Evolutionary conservation across 2,113 vertebrate genomes (phyloP).

Genomic region (Sinocyclocheilus grahami): DNA sequence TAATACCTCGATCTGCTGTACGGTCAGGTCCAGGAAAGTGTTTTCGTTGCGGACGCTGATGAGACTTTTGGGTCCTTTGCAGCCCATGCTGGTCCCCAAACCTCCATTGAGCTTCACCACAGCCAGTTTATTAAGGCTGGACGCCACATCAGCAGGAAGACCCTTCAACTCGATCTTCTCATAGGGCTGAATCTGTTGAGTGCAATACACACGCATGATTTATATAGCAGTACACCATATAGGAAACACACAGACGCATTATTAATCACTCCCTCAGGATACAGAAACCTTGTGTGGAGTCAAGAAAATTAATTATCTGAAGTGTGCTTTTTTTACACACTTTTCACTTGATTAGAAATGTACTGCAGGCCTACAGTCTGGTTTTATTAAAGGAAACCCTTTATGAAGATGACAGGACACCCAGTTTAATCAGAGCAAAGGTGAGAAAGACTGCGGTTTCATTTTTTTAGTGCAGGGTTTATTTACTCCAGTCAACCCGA

Average conservation of each 20-base stretch:
- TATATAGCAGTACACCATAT: neutral
- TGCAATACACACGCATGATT: neutral
- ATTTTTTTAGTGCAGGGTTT: neutral
- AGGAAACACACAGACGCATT: neutral
- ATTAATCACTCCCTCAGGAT: neutral
- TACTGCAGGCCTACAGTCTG: neutral
- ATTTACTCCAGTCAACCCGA: slow-evolving; percentile 26
- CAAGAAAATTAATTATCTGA: neutral
- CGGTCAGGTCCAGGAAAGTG: slow-evolving; percentile 96
- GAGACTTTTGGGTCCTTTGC: slow-evolving; percentile 95
- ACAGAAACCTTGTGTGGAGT: neutral
- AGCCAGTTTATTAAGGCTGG: slow-evolving; percentile 88
- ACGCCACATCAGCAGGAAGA: slow-evolving; percentile 81
- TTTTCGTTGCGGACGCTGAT: slow-evolving; percentile 96
- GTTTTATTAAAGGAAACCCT: neutral
- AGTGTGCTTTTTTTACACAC: neutral
- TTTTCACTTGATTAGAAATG: neutral
- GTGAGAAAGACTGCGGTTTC: neutral
- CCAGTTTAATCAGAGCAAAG: neutral
- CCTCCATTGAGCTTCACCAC: slow-evolving; percentile 97
- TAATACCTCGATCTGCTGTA: slow-evolving; percentile 94
- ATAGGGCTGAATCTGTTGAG: slow-evolving; percentile 88
- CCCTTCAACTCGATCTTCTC: slow-evolving; percentile 86
- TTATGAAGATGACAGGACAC: neutral
- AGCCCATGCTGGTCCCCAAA: slow-evolving; percentile 97